Conservation (phyloP, 1,140 invertebrate genomes). For the Aphis craccivora region DNA sequence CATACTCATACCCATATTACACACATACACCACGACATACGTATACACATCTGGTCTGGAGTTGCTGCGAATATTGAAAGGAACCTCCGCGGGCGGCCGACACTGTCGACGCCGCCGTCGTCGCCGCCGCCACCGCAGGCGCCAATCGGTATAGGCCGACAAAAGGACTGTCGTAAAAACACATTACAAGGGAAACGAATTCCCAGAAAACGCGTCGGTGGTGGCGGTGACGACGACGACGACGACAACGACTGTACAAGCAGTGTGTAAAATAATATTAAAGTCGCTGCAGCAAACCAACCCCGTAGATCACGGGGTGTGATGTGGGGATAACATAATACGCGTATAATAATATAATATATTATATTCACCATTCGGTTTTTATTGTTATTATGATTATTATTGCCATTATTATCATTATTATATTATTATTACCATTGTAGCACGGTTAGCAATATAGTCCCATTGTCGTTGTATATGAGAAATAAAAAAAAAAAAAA, state of each 20-base stretch:
- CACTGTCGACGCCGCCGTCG: neutral
- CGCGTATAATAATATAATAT: neutral
- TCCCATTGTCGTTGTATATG: neutral
- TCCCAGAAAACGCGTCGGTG: slow-evolving; percentile 35
- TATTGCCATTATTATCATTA: neutral
- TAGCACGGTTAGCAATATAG: neutral
- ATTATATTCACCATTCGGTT: neutral
- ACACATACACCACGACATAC: neutral
- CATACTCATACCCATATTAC: neutral
- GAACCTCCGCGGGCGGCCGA: slow-evolving; percentile 8
- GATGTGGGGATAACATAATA: neutral
- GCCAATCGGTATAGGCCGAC: slow-evolving; percentile 31
- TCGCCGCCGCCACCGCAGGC: neutral
- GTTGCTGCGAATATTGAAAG: slow-evolving; percentile 8
- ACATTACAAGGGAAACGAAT: slow-evolving; percentile 30
- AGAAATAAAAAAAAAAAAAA: neutral
- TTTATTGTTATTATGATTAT: neutral
- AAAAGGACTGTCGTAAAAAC: slow-evolving; percentile 36
- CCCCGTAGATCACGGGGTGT: slow-evolving; percentile 4
- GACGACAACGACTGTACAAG: neutral
- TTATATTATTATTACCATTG: neutral
- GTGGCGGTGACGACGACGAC: neutral
- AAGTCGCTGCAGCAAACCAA: neutral
- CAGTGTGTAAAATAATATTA: neutral
- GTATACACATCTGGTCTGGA: slow-evolving; percentile 10